Evolutionary conservation across 2,888 invertebrate species (phyloP).

Genomic region (Sericinus montela): DNA sequence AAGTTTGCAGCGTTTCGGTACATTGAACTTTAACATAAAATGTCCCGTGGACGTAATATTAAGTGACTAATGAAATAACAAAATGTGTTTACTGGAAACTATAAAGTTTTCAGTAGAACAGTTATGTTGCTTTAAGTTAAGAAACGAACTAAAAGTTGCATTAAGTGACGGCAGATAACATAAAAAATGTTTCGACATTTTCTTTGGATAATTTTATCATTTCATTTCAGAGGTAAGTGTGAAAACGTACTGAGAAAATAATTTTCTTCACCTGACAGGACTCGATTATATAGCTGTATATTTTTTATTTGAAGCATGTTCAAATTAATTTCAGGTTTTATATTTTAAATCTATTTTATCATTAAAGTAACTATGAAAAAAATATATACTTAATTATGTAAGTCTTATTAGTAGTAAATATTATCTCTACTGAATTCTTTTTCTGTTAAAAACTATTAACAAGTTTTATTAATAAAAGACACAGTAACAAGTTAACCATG

Average conservation of each 20-base stretch:
- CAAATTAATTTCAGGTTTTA: too few species aligned
- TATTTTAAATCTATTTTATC: too few species aligned
- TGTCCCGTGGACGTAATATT: neutral
- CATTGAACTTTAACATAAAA: neutral
- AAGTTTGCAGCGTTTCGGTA: slow-evolving; percentile 2
- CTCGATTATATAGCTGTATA: too few species aligned
- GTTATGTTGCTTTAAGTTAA: slow-evolving; percentile 9
- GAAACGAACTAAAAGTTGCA: slow-evolving; percentile 3
- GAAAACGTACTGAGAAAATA: neutral
- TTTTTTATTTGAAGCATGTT: too few species aligned
- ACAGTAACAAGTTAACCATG: too few species aligned
- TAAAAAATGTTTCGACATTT: slow-evolving; percentile 38
- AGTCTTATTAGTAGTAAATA: too few species aligned
- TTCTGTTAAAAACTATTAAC: too few species aligned
- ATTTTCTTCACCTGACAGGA: too few species aligned
- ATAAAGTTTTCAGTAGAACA: neutral
- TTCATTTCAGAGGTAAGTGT: slow-evolving; percentile 55
- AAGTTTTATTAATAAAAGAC: too few species aligned
- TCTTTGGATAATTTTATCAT: slow-evolving; percentile 48
- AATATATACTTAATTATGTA: too few species aligned
- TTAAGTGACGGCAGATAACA: slow-evolving; percentile 30
- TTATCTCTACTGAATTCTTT: too few species aligned
- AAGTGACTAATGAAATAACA: neutral
- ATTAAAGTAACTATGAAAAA: too few species aligned
- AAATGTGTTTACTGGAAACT: neutral